phyloP scores from a whole-genome alignment of 1,140 invertebrate genomes.

The Drosophila melanica region DNA sequence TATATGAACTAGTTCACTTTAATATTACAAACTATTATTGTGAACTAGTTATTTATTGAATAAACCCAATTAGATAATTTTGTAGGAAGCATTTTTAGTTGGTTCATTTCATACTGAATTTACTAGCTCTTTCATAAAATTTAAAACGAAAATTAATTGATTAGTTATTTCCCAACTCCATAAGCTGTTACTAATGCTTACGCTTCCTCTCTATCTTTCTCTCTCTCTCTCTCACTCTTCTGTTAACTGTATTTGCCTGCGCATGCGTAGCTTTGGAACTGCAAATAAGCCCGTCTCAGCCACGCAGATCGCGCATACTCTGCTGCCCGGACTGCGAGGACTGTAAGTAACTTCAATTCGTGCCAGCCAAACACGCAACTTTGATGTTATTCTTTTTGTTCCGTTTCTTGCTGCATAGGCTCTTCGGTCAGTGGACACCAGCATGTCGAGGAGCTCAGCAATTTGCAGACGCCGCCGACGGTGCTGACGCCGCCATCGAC shows the following conservation, averaged over 20 bases:
- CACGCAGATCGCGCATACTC: constrained; percentile 62
- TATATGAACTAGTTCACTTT: too few species aligned
- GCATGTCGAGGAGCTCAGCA: constrained; percentile 45
- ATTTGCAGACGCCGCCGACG: constrained; percentile 51
- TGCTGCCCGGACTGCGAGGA: constrained; percentile 80
- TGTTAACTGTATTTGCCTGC: constrained; percentile 4
- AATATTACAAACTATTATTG: too few species aligned
- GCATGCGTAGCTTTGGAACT: constrained; percentile 45
- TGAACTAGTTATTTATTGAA: too few species aligned
- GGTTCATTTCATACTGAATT: neutral
- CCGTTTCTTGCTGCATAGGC: constrained; percentile 25
- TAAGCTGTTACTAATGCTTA: constrained; percentile 14
- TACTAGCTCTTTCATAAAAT: neutral
- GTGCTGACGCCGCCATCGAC: constrained; percentile 63
- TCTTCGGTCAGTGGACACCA: constrained; percentile 48
- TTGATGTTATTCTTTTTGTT: neutral
- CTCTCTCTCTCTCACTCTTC: neutral
- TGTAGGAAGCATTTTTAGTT: neutral
- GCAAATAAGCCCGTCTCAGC: constrained; percentile 21
- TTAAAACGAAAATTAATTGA: neutral
- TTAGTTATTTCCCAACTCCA: neutral
- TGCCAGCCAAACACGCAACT: neutral
- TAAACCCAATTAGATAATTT: too few species aligned
- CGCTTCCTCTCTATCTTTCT: neutral
- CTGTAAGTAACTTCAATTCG: constrained; percentile 51